Evolutionary conservation across 2,797 vertebrate genomes (phyloP), one percentile per base, ranked within the genome.

Genomic region (Parambassis ranga): DNA sequence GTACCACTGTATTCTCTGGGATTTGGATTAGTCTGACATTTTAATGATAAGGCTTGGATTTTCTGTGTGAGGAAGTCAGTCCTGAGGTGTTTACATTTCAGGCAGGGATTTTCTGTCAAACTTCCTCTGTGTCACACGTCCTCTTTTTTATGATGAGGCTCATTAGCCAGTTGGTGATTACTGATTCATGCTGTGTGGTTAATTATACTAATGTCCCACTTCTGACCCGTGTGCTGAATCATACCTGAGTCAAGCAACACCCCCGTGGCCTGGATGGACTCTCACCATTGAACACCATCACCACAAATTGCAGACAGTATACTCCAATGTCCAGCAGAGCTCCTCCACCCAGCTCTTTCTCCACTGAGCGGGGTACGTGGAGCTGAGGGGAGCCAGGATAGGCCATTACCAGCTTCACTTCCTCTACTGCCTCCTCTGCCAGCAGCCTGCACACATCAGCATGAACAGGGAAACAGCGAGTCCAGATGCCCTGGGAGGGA

Each of bases 251-350:
- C 85, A 1, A 93, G 72, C 22, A 78, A 67, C 51, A 84, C 83
- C 32, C 87, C 92, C 1, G 85, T 61, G 7, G 92, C 90, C 2
- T 81, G 75, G 44, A 94, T 80, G 48, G 90, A 93, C 71, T 91
- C 79, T 93, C 92, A 3, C 91, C 89, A 1, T 86, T 83, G 7
- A 93, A 94, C 48, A 90, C 91, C 91, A 93, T 94, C 51, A 91
- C 85, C 16, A 92, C 75, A 77, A 94, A 93, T 79, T 94, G 94
- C 66, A 93, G 10, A 20, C 92, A 92, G 87, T 94, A 94, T 41
- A 93, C 69, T 2, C 93, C 92, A 0, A 94, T 71, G 55, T 94
- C 91, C 49, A 95, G 75, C 55, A 95, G 74, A 0, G 83, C 75
- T 0, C 93, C 90, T 0, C 93, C 93, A 0, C 92, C 92, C 52